Evolutionary conservation across 2,888 invertebrate species (phyloP), one percentile per base, ranked within the genome.

Genomic region (Anoplius nigerrimus): DNA sequence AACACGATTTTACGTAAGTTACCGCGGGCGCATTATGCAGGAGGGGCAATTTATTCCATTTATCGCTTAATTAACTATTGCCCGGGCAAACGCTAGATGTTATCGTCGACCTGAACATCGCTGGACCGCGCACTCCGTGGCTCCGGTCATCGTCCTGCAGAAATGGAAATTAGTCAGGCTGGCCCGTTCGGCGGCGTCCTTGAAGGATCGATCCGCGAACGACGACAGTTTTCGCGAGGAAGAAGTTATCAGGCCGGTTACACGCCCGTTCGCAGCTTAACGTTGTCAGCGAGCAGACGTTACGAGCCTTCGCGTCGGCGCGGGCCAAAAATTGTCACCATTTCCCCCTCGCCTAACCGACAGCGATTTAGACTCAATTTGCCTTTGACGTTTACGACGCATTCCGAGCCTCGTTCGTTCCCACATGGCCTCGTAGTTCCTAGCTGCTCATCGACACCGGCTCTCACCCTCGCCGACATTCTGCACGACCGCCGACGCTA

Each of bases 31-130:
- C 56, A 27, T 62, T 56, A 56, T 46, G 34, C 34, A 22, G 22
- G 27, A 48, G 18, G n/a, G n/a, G 15, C 53, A 60, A 46, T 65
- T 62, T 55, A 53, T 53, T 60, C 52, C 27, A 52, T 62, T 64
- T 60, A 60, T 62, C 60, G 46, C 43, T 54, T 24, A 56, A 62
- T 42, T 53, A 69, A 54, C 42, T 45, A 56, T 22, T 34, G 43
- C 59, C 42, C 51, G 56, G 62, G 67, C 52, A 55, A 55, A 48
- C 34, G 34, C 34, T 34, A 34, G 34, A 34, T 34, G 34, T 34
- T 48, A 48, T 48, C 16, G 18, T 48, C 13, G 1, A 6, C 18
- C n/a, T n/a, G n/a, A 48, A 48, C 48, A 18, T 4, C 16, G 18
- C 18, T 5, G 11, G 48, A 5, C 11, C 45, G 11, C 45, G 16